Evolutionary conservation across 2,888 invertebrate genomes (phyloP).

Genomic region (Euphydryas editha): DNA sequence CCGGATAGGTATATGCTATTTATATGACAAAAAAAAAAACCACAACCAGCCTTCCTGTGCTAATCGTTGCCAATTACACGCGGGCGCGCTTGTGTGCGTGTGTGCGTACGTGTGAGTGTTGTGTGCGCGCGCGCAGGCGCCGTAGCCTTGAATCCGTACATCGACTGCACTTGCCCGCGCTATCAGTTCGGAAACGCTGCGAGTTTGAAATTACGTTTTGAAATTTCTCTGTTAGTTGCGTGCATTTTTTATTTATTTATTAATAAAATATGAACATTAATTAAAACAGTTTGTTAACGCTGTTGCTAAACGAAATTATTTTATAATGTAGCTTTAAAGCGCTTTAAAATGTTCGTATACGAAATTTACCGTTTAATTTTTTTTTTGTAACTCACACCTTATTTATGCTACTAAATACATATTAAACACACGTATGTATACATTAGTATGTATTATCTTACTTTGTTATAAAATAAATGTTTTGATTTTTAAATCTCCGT

Average conservation of each 20-base stretch:
- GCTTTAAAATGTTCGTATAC: neutral
- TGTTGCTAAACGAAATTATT: neutral
- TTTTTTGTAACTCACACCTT: neutral
- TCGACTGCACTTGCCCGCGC: conserved; percentile 71
- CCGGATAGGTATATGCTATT: conserved; percentile 50
- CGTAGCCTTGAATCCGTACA: conserved; percentile 76
- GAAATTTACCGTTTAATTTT: neutral
- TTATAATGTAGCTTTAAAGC: neutral
- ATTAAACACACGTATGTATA: neutral
- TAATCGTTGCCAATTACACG: conserved; percentile 79
- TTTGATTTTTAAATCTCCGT: no score
- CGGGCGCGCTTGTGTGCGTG: conserved; percentile 44
- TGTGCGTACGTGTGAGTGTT: conserved; percentile 50
- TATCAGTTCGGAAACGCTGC: conserved; percentile 59
- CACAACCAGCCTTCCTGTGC: conserved; percentile 77
- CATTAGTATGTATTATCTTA: no score
- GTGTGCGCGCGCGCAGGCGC: conserved; percentile 52
- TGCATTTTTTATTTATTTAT: conserved; percentile 1
- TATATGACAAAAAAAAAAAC: conserved; percentile 56
- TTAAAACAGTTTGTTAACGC: neutral
- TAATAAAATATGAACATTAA: neutral
- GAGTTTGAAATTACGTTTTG: conserved; percentile 18
- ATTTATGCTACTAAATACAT: neutral
- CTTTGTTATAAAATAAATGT: no score
- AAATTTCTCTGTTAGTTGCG: conserved; percentile 17